Base-by-base conservation (phyloP, 2,888 invertebrate species). In the Drosophila villosipedis region DNA sequence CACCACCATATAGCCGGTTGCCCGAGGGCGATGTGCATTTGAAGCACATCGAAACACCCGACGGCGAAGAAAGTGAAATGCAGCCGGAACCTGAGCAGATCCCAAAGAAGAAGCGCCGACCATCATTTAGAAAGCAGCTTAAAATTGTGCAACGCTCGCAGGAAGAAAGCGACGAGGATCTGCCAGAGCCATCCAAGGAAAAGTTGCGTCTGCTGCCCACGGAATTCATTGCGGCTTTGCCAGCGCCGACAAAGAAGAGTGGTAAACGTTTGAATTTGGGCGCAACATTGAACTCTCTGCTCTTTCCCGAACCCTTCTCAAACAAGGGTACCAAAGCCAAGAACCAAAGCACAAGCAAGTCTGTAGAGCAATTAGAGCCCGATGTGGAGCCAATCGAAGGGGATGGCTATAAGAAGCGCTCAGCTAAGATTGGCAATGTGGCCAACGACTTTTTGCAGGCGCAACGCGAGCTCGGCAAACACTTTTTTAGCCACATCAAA, bases 11-110 rank as follows among this genome's bases (percentile, higher is more conserved):
- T 35, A 73, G 68, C 0, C 83, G 84, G 0, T 53, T 92, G 4
- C 92, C 92, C 0, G 87, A 92, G 43, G 93, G 93, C 6, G 92
- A 93, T 79, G 92, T 93, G 0, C 92, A 91, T 58, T 73, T 92
- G 14, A 84, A 81, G 57, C 87, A 90, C 37, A 92, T 92, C 4
- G 84, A 91, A 12, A 82, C 84, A 2, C 58, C 76, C 3, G 89
- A 92, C 43, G 91, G 91, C 1, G 92, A 92, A 31, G 92, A 92
- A 41, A 62, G 61, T 10, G 92, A 91, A n/a, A 82, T 83, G 60
- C 73, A 61, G 28, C 82, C 78, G 14, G 85, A 81, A 1, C 33
- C 64, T 3, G 88, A 89, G 31, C 80, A 30, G 3, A 55, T 61
- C 0, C 30, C 47, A 0, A 57, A 72, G 14, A 81, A 68, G 50